These are phyloP conservation scores for Amphipoea oculea DNA, from an alignment of 2,888 invertebrate species.

Conservation along the genomic window DNA sequence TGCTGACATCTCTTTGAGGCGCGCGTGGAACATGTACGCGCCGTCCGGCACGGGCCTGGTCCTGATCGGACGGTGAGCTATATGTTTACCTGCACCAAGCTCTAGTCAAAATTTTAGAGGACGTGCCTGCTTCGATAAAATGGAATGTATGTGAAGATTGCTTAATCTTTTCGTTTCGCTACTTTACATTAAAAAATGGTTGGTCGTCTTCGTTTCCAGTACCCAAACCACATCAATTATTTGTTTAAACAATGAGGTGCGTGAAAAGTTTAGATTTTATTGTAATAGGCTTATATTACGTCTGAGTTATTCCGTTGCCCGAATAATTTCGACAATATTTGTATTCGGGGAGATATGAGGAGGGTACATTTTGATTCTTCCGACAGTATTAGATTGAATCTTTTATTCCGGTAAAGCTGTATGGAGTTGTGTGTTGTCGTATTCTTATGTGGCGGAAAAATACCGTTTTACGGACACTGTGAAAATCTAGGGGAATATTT, in stretches of 20 bases:
- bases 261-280: conserved; percentile 24
- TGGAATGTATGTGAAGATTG: not conserved
- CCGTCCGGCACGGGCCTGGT: too few relatives aligned
- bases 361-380: conserved; percentile 41
- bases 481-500: not conserved
- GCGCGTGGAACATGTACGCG: too few relatives aligned
- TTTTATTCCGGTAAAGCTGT: conserved; percentile 29
- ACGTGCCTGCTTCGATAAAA: not conserved
- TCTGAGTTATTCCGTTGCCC: conserved; percentile 13
- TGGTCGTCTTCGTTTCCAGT: not conserved
- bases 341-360: conserved; percentile 29
- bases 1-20: too few relatives aligned
- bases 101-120: not conserved
- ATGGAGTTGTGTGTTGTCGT: conserved; percentile 1
- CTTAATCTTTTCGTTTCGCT: not conserved
- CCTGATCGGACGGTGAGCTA: too few relatives aligned
- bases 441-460: conserved; percentile 7
- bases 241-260: conserved; percentile 10
- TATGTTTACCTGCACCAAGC: not conserved
- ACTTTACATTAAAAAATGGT: too few relatives aligned
- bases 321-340: conserved; percentile 52
- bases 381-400: conserved; percentile 49
- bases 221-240: conserved; percentile 9
- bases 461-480: not conserved
- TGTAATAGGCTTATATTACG: conserved; percentile 26